Conservation (phyloP, 1,140 invertebrate genomes). For the Homarus americanus region DNA sequence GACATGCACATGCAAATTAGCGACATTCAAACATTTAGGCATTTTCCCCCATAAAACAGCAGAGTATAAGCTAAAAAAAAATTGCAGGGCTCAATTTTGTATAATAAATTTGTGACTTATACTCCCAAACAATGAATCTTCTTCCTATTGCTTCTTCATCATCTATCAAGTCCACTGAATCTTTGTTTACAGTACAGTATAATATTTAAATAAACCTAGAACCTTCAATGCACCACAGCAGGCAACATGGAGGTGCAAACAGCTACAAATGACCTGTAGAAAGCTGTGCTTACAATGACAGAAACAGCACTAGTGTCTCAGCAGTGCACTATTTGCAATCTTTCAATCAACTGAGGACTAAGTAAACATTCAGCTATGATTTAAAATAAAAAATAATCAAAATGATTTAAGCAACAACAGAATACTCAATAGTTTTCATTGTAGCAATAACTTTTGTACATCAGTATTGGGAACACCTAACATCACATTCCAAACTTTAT, state of each 20-base stretch:
- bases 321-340: not conserved
- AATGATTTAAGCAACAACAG: not conserved
- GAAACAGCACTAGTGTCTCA: not conserved
- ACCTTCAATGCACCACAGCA: not conserved
- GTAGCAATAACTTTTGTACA: not conserved
- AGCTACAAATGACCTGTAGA: not conserved
- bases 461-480: not conserved
- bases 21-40: conserved; percentile 44
- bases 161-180: too few species aligned
- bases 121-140: not conserved
- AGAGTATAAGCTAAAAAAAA: conserved; percentile 19
- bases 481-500: not conserved
- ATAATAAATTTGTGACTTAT: not conserved
- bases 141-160: not conserved
- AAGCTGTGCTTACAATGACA: not conserved
- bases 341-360: not conserved
- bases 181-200: not conserved
- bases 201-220: not conserved
- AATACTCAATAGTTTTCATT: not conserved
- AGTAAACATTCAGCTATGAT: not conserved
- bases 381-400: not conserved
- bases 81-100: not conserved
- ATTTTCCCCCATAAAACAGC: not conserved
- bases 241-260: not conserved
- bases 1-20: conserved; percentile 72